Evolutionary conservation across 35 echinoderm and acorn worm species (phyloP), one percentile per base, ranked within the genome.

Genomic region (Ophiothrix spiculata): DNA sequence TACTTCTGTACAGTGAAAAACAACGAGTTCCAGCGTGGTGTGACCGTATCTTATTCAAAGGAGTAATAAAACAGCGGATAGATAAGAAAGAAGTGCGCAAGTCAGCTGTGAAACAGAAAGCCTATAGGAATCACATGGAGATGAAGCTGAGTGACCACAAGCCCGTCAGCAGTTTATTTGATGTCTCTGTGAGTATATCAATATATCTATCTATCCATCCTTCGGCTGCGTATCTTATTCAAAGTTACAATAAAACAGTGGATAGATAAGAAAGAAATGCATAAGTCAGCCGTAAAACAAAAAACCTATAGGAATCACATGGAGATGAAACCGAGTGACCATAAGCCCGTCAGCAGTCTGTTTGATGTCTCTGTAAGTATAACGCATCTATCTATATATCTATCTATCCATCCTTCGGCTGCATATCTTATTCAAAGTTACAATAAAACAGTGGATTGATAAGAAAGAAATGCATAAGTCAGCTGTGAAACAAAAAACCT

Each of bases 11-110:
- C 83, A 99, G 96, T 94, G 96, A 99, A 54, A 99, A 99, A 76
- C 92, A 93, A 38, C 75, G 96, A 76, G 86, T 90, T 34, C 96
- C 96, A 35, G 96, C 96, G 29, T 99, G 96, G 96, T 99, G 96
- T 74, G 96, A 99, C 87, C 84, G 96, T 32, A 99, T 99, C 63
- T 87, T 99, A 21, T 91, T 87, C 89, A 74, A 76, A 15, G 96
- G 92, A 4, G 39, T 32, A 32, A 83, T n/a, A n/a, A n/a, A n/a
- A n/a, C n/a, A n/a, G n/a, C n/a, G n/a, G n/a, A n/a, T n/a, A n/a
- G n/a, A n/a, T n/a, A n/a, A n/a, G n/a, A n/a, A n/a, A n/a, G n/a
- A n/a, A n/a, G n/a, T n/a, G n/a, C n/a, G n/a, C n/a, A n/a, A n/a
- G n/a, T n/a, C n/a, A n/a, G 78, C 38, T 35, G 77, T 83, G 32